These are phyloP conservation scores for Nibea albiflora DNA, from an alignment of 2,113 vertebrate species.

Conservation along the genomic window DNA sequence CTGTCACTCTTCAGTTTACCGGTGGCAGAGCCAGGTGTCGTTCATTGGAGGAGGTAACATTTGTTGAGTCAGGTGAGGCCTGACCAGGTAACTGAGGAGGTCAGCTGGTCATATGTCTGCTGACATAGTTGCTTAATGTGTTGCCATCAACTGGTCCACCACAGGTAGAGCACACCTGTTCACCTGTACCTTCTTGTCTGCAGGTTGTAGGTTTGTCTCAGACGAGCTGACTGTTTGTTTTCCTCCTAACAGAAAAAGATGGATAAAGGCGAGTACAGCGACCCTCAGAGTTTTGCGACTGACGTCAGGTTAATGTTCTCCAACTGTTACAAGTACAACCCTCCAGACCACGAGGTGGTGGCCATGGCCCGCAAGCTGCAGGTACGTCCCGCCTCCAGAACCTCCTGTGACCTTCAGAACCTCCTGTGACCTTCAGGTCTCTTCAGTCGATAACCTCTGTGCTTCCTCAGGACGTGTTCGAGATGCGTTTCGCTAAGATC, in stretches of 20 bases:
- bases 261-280: conserved; percentile 94
- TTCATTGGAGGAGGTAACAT: too few species aligned
- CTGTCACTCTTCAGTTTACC: too few species aligned
- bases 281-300: conserved; percentile 95
- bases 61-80: too few species aligned
- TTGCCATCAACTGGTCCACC: too few species aligned
- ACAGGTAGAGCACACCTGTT: too few species aligned
- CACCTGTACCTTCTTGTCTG: too few species aligned
- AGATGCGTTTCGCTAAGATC: conserved; percentile 99
- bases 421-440: fast-evolving
- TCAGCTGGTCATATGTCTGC: too few species aligned
- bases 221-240: background rate
- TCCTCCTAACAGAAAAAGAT: conserved; percentile 92
- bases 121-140: too few species aligned
- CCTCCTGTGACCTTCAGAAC: background rate
- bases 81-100: too few species aligned
- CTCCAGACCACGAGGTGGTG: conserved; percentile 97
- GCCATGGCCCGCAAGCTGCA: conserved; percentile 99
- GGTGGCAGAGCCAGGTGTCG: too few species aligned
- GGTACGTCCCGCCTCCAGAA: conserved; percentile 77
- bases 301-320: conserved; percentile 99
- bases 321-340: conserved; percentile 99
- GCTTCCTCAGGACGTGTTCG: conserved; percentile 92
- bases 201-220: too few species aligned
- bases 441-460: background rate